A percentile compares a stretch with the other conserved stretches of the same genome.
phyloP scores from a whole-genome alignment of 2,797 vertebrate species.

The Manis javanica region DNA sequence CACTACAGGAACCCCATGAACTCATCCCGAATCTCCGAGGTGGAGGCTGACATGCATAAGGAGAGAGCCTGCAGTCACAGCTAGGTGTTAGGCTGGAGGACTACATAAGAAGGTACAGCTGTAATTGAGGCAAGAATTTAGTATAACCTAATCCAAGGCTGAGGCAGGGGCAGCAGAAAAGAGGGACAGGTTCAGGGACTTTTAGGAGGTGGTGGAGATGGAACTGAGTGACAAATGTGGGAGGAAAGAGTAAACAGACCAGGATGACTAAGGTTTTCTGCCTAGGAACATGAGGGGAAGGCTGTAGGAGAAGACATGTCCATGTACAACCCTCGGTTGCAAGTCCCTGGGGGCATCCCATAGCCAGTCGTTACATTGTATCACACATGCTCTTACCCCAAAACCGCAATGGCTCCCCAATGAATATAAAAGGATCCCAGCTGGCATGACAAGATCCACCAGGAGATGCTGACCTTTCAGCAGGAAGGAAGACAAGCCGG shows the following conservation, averaged over 20 bases:
- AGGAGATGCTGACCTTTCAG: neutral
- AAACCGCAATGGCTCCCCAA: neutral
- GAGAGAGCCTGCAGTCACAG: neutral
- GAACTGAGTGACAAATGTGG: neutral
- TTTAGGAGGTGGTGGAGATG: neutral
- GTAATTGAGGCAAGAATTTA: neutral
- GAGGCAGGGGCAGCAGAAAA: neutral
- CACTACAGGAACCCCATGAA: neutral
- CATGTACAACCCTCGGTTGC: accelerated
- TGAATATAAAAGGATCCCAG: neutral
- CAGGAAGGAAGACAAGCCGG: neutral
- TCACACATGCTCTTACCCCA: neutral
- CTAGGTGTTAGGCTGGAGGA: neutral
- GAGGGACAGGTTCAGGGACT: neutral
- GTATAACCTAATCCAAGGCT: neutral
- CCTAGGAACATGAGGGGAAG: neutral
- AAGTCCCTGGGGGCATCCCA: neutral
- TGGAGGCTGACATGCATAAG: neutral
- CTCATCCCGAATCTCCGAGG: accelerated
- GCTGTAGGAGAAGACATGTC: neutral
- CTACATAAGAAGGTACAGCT: neutral
- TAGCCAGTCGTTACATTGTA: neutral
- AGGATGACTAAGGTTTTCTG: neutral
- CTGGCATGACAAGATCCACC: neutral
- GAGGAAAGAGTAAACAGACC: neutral